These are phyloP conservation scores for Chionoecetes opilio DNA, from an alignment of 1,140 invertebrate genomes.

Conservation along the genomic window DNA sequence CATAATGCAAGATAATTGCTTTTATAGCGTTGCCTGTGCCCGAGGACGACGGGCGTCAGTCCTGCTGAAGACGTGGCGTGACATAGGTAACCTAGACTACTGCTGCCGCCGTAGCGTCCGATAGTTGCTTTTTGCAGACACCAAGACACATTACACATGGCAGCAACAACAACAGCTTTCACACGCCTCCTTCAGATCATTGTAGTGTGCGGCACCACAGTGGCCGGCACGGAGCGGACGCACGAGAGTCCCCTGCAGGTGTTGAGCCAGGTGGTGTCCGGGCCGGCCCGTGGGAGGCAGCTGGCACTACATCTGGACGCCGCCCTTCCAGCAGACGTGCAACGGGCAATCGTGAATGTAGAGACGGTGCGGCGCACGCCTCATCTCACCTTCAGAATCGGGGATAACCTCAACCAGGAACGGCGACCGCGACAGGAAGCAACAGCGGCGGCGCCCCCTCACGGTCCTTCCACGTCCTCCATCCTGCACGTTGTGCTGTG, in stretches of 20 bases:
- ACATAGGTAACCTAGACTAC: neutral
- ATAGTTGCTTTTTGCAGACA: neutral
- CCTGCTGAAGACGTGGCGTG: neutral
- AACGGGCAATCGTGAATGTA: neutral
- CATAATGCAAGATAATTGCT: no score
- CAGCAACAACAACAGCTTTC: neutral
- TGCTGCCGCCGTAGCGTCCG: neutral
- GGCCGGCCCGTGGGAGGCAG: neutral
- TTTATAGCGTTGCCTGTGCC: no score
- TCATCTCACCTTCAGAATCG: neutral
- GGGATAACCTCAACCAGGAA: neutral
- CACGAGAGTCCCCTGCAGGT: neutral
- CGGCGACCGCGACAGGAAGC: no score
- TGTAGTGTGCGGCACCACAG: neutral
- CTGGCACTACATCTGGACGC: conserved; percentile 41
- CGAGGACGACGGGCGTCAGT: neutral
- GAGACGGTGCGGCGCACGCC: neutral
- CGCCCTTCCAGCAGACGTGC: conserved; percentile 27
- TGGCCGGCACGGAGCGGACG: neutral
- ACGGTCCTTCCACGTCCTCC: neutral
- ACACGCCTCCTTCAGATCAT: neutral
- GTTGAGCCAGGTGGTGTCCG: conserved; percentile 50
- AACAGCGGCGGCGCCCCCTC: neutral
- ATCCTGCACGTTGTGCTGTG: conserved; percentile 66
- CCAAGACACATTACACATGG: neutral